Base-by-base conservation (phyloP, 2,888 invertebrate genomes). In the Tachina fera region DNA sequence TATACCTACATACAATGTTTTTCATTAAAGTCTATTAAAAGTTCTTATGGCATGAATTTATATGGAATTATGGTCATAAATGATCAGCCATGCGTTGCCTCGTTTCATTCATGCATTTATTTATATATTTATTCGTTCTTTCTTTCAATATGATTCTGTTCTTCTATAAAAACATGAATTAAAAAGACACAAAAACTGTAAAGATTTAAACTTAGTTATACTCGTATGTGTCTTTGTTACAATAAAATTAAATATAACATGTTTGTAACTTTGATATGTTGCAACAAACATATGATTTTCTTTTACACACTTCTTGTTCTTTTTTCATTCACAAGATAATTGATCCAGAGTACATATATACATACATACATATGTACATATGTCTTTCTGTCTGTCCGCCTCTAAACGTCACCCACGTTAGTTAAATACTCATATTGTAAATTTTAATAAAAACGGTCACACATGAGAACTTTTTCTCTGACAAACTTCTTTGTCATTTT, bases 81-180 rank as follows among this genome's bases (percentile, higher is more conserved):
- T 87, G 88, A 87, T 85, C 84, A 83, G 58, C 85, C 87, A 88
- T 85, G 86, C 87, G 87, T 72, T 78, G 45, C 80, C 61, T 71
- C 22, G 56, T 67, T 84, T 61, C 70, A 49, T 60, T 53, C 51
- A 63, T n/a, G 5, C 31, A 31, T 31, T 31, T 6, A 31, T 31
- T 31, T 72, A n/a, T n/a, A n/a, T n/a, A 13, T 14, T 39, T 70
- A 39, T 41, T 72, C 31, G 10, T 49, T 39, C 16, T 13, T 39
- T 72, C 71, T 72, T 72, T 60, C 13, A 31, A 31, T 31, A 8
- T 60, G 8, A 53, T 11, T 1, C 13, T 56, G 45, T 65, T 61
- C 43, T 78, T 53, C 31, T 53, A 49, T 22, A 22, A 63, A n/a
- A 53, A 71, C 31, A 71, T 70, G 19, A 58, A 58, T 31, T 16